Evolutionary conservation across 2,888 invertebrate species (phyloP), one percentile per base, ranked within the genome.

Genomic region (Scaptomyza tumidula): DNA sequence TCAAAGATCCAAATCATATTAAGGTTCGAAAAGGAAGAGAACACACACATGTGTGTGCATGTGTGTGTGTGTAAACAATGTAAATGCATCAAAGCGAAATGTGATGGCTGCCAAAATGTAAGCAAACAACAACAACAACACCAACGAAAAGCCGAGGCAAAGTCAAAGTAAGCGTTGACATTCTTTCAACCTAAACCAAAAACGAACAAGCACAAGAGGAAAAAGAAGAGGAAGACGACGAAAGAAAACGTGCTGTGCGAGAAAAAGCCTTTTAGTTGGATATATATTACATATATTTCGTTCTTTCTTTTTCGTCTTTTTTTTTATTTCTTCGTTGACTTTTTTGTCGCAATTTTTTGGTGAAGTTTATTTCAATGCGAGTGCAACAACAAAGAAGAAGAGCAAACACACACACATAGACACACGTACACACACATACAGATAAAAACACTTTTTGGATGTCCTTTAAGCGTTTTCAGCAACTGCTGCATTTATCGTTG

Each of bases 41-140:
- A 37, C 2, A 33, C 33, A 33, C 10, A 33, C 3, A n/a, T n/a
- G 37, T 6, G n/a, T 4, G 37, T n/a, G 37, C 6, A n/a, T n/a
- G 37, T 37, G 37, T n/a, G 37, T n/a, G 37, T 37, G 37, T 37
- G 13, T 50, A 61, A 75, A 67, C 75, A 77, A 83, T 77, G 54
- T 48, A 56, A 67, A 70, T 67, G 81, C 67, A 80, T 66, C 64
- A 80, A 86, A 86, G 80, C 71, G 74, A 81, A 81, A 80, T 76
- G 77, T 66, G 66, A 69, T 71, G 71, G 44, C 54, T 63, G 71
- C 46, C 59, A 64, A 68, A 62, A 62, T 52, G 50, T 56, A 54
- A 50, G 48, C 54, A 60, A 71, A 56, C 65, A 67, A 59, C 27
- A 67, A 49, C 46, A 49, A 35, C 19, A 48, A 55, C 43, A 14